A percentile compares a stretch with the other conserved stretches of the same genome.
Conservation (phyloP, 2,888 invertebrate genomes). For the Aradus depressus region DNA sequence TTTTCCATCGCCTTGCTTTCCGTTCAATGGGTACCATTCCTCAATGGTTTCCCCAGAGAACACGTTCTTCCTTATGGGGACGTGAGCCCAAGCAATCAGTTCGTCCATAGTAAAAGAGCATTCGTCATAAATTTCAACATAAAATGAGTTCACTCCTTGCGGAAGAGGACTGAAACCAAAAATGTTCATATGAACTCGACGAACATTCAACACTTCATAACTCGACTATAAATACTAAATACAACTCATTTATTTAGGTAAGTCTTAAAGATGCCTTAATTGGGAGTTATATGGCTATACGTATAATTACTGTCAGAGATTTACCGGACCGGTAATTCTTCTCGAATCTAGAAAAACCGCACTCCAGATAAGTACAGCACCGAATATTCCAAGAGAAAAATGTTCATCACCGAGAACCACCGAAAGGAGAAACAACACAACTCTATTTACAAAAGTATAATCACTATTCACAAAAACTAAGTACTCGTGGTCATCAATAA, state of each 20-base stretch:
- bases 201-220: background rate
- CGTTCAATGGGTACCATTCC: slow-evolving; percentile 88
- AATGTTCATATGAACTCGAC: background rate
- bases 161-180: slow-evolving; percentile 61
- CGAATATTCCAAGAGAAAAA: background rate
- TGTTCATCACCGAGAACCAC: background rate
- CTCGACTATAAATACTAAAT: too few relatives aligned
- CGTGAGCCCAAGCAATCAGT: slow-evolving; percentile 85
- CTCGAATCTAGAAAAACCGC: too few relatives aligned
- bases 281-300: too few relatives aligned
- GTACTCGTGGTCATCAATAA: too few relatives aligned
- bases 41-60: slow-evolving; percentile 82
- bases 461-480: too few relatives aligned
- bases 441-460: too few relatives aligned
- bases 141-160: slow-evolving; percentile 75
- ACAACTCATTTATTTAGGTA: too few relatives aligned
- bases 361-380: background rate
- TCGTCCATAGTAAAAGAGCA: slow-evolving; percentile 94
- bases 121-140: slow-evolving; percentile 93
- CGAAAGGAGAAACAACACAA: too few relatives aligned
- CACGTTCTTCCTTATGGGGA: slow-evolving; percentile 74
- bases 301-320: too few relatives aligned
- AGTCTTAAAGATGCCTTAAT: too few relatives aligned
- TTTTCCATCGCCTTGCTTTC: slow-evolving; percentile 87
- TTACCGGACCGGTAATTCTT: too few relatives aligned